Evolutionary conservation across 2,113 vertebrate species (phyloP).

Genomic region (Perca flavescens): DNA sequence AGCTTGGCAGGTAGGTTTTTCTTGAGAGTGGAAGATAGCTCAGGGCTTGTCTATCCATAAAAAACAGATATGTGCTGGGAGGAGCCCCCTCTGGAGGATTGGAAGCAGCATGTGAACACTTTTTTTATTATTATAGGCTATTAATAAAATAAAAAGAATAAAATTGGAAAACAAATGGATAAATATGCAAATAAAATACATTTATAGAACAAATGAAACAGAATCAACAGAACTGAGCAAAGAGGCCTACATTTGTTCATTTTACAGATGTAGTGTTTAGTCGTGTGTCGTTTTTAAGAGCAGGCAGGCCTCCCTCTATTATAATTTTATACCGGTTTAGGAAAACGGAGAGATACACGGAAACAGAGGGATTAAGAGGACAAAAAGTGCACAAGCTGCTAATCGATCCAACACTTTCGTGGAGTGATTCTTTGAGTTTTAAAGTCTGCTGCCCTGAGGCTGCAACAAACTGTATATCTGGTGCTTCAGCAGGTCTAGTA

Average conservation of each 20-base stretch:
- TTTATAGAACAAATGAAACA: no score
- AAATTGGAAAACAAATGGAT: no score
- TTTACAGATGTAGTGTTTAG: background rate
- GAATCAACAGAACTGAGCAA: no score
- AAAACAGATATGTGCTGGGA: no score
- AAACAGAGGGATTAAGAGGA: constrained; percentile 10
- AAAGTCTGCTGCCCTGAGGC: constrained; percentile 5
- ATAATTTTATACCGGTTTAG: background rate
- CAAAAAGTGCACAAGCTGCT: constrained; percentile 3
- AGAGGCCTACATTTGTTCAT: no score
- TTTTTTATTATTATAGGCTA: no score
- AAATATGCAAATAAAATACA: no score
- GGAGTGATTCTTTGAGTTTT: constrained; percentile 10
- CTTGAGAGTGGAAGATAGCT: no score
- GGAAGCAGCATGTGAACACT: no score
- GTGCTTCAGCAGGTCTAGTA: constrained; percentile 17
- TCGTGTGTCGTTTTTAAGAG: background rate
- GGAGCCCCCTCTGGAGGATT: no score
- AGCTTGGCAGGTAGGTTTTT: background rate
- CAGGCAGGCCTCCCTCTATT: background rate
- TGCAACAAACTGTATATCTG: constrained; percentile 16
- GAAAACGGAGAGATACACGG: constrained; percentile 2
- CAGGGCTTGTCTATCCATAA: no score
- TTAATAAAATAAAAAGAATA: no score
- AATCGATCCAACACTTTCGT: constrained; percentile 18